Base-by-base conservation (phyloP, 1,140 invertebrate genomes). In the Cyphomyrmex costatus region DNA sequence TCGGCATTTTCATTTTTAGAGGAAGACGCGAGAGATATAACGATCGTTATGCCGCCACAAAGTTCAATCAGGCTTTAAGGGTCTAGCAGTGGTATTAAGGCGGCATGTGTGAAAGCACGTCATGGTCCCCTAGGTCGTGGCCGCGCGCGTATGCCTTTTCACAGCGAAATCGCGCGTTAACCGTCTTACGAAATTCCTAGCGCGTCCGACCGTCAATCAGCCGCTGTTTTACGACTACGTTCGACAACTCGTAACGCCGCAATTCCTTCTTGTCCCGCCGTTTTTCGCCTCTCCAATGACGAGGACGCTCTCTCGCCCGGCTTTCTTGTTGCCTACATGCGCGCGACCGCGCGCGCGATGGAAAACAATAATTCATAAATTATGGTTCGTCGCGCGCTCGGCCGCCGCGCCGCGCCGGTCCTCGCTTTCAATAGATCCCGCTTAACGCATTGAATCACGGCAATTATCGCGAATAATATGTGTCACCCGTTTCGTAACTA, bases 101-200 rank as follows among this genome's bases (percentile, higher is more conserved):
- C 68, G 79, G 68, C 68, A 83, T 61, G 68, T 74, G 68, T 83
- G 68, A 83, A 83, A 83, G 79, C 68, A 60, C 66, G 21, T 83
- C 53, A 68, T 24, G 27, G 66, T 73, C 66, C 24, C 66, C 79
- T 82, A 82, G 66, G 66, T 85, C 73, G 77, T 66, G 77, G 83
- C 83, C 46, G 74, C 76, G 74, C 76, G 78, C 21, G 21, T 73
- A 58, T 60, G 27, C 65, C 78, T 73, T 83, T 73, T 73, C 82
- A 60, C 61, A 77, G 80, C 83, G 86, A 70, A 58, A 66, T 85
- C 63, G 36, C 46, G 51, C 71, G 68, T 82, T 85, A 87, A 76
- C 86, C 73, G 56, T 85, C 86, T 87, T 85, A 87, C 79, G 70
- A 87, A 87, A 87, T 87, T 87, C 86, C 85, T 82, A 82, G 63